These are phyloP conservation scores for Entomobrya proxima DNA, from an alignment of 2,888 invertebrate genomes.

Conservation along the genomic window DNA sequence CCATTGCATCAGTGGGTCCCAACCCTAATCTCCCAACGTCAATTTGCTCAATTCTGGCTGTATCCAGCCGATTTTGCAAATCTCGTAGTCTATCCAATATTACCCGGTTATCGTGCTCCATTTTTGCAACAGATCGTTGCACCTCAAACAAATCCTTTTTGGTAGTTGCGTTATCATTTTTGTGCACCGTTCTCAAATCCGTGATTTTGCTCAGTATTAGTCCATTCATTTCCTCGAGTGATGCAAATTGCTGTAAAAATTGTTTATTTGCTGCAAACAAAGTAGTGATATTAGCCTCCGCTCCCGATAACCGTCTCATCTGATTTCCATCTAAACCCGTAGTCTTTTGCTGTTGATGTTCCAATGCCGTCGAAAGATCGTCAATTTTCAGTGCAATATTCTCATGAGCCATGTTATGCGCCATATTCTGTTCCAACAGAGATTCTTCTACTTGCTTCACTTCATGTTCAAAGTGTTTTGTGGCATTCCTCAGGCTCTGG, in stretches of 20 bases:
- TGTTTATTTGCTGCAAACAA: conserved; percentile 64
- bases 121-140: conserved; percentile 17
- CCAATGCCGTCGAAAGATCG: conserved; percentile 12
- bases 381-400: conserved; percentile 68
- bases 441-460: conserved; percentile 66
- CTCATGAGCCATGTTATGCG: conserved; percentile 70
- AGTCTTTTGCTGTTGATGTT: not conserved
- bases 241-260: conserved; percentile 47
- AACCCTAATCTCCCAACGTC: conserved; percentile 51
- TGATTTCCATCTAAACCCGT: conserved; percentile 9
- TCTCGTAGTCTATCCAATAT: conserved; percentile 48
- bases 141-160: conserved; percentile 54
- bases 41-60: conserved; percentile 37
- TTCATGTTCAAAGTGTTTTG: conserved; percentile 59
- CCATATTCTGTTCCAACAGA: conserved; percentile 70
- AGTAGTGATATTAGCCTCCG: conserved; percentile 62
- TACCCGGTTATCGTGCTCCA: conserved; percentile 54
- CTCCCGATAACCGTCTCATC: conserved; percentile 42
- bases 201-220: conserved; percentile 62
- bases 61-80: conserved; percentile 48
- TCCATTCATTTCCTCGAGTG: conserved; percentile 66
- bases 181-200: conserved; percentile 63
- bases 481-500: conserved; percentile 4
- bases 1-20: not conserved
- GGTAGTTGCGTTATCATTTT: conserved; percentile 62